Conservation (phyloP, 2,888 invertebrate genomes). For the Ganaspis brasiliensis region DNA sequence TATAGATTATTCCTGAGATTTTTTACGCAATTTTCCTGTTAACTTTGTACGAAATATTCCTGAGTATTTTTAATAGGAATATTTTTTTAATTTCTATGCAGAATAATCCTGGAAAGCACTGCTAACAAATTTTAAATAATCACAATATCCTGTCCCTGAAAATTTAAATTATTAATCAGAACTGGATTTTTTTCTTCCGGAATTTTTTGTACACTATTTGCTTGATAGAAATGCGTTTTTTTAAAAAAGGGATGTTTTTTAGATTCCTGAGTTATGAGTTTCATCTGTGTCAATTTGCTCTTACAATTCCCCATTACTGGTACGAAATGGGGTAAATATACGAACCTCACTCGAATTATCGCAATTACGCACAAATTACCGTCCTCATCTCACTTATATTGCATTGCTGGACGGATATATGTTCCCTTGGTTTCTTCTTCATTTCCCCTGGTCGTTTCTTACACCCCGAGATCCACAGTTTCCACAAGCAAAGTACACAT, state of each 20-base stretch:
- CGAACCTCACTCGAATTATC: constrained; percentile 64
- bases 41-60: too few species aligned
- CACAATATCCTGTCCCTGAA: too few species aligned
- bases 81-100: too few species aligned
- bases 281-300: constrained; percentile 16
- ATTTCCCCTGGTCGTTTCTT: constrained; percentile 25
- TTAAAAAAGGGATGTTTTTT: constrained; percentile 1
- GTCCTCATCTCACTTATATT: constrained; percentile 66
- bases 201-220: too few species aligned
- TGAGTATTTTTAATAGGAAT: too few species aligned
- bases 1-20: too few species aligned
- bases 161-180: too few species aligned
- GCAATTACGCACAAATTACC: constrained; percentile 67
- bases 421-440: constrained; percentile 51
- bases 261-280: neutral
- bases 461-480: constrained; percentile 38
- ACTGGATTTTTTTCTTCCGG: too few species aligned
- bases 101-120: too few species aligned
- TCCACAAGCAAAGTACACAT: constrained; percentile 30
- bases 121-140: too few species aligned
- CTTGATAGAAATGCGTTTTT: too few species aligned
- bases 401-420: constrained; percentile 51
- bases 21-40: too few species aligned
- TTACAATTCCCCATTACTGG: constrained; percentile 44
- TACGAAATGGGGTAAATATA: constrained; percentile 61